Evolutionary conservation across 1,140 invertebrate genomes (phyloP), one percentile per base, ranked within the genome.

Genomic region (Cyclargus thomasi): DNA sequence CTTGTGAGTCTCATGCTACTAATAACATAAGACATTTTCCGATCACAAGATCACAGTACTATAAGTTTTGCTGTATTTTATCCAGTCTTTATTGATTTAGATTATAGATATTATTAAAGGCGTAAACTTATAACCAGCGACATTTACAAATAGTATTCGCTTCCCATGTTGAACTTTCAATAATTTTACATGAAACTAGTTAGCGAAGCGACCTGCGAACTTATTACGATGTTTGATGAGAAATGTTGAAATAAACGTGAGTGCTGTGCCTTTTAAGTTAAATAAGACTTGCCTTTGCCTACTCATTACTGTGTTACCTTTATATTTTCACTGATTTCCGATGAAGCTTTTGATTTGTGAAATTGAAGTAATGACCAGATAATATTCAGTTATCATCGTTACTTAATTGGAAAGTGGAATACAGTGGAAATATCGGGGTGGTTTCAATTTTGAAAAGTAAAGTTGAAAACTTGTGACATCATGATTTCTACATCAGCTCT

Each of bases 141-240:
- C 29, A 64, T 63, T 71, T 68, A 74, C 72, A 74, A 68, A 66
- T 69, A 68, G 62, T 74, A 74, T 47, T 74, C 67, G 16, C 63
- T 66, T 4, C 53, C 57, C 71, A 70, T 70, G 36, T 62, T 70
- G 14, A 29, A 1, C 14, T n/a, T 59, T 4, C 14, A 16, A 17
- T 0, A 29, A 29, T 29, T 29, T 29, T 35, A 8, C 29, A 35
- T 18, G 29, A 57, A 66, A 47, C 16, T 35, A 16, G 39, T 29
- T 29, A 29, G 8, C 29, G 23, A 23, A 29, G 29, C 8, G 29
- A 7, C 29, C 29, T 6, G 29, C 0, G 5, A 7, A 29, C 29
- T 29, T 29, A 4, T 29, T 2, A 29, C 1, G 29, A 29, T 29
- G 29, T 29, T 29, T 6, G 29, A 29, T 29, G 4, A 29, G 29